Evolutionary conservation across 1,140 invertebrate species (phyloP).

Genomic region (Lineus longissimus): DNA sequence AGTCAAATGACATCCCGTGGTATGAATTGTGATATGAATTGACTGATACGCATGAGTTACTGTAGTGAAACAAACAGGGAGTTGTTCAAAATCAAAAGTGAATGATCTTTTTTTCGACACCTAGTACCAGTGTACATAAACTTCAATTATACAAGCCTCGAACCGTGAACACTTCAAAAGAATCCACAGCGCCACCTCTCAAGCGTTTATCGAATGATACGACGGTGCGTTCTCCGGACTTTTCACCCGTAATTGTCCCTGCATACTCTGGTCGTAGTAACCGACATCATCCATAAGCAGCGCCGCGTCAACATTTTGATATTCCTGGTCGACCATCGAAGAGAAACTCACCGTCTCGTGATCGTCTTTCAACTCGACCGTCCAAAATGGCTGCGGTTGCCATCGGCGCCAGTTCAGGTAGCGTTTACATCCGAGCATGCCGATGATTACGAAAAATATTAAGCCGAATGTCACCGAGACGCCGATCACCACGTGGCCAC

Average conservation of each 20-base stretch:
- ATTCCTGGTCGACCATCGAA: constrained; percentile 2
- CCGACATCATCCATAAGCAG: constrained; percentile 2
- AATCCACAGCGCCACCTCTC: neutral
- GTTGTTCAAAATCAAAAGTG: too few species aligned
- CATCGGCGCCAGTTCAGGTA: neutral
- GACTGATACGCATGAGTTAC: too few species aligned
- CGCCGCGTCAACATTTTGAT: constrained; percentile 5
- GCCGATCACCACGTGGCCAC: neutral
- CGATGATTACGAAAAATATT: neutral
- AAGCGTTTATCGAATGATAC: constrained; percentile 1
- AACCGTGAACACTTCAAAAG: too few species aligned
- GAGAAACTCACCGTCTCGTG: neutral
- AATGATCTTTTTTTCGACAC: too few species aligned
- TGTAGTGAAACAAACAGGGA: too few species aligned
- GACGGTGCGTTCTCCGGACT: neutral
- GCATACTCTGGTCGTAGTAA: neutral
- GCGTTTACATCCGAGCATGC: constrained; percentile 1
- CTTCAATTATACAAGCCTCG: too few species aligned
- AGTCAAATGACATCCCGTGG: too few species aligned
- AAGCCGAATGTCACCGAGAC: neutral
- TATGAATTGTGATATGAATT: too few species aligned
- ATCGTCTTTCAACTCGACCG: constrained; percentile 1
- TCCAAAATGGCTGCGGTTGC: constrained; percentile 6
- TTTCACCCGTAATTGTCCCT: neutral
- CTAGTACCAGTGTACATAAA: too few species aligned